Evolutionary conservation across 2,888 invertebrate species (phyloP).

Genomic region (Bellardia bayeri): DNA sequence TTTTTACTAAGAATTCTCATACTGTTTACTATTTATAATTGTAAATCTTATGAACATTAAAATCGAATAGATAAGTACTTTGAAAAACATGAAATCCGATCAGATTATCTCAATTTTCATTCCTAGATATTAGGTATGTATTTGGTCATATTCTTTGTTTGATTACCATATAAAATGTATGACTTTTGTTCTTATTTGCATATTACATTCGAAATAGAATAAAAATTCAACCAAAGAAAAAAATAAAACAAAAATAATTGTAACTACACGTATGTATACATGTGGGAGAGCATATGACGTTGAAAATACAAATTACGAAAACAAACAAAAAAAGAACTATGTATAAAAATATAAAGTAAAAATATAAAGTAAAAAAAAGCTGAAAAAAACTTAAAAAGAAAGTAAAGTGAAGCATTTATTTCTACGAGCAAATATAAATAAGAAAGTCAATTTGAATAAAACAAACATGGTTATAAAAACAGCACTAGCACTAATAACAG

Average conservation of each 20-base stretch:
- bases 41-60: too few relatives aligned
- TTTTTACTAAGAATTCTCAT: too few relatives aligned
- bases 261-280: not conserved
- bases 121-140: too few relatives aligned
- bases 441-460: conserved; percentile 33
- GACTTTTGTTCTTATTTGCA: not conserved
- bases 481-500: not conserved
- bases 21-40: too few relatives aligned
- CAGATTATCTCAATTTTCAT: too few relatives aligned
- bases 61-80: too few relatives aligned
- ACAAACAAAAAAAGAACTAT: not conserved
- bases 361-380: conserved; percentile 6
- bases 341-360: not conserved
- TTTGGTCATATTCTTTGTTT: not conserved
- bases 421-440: not conserved
- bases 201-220: not conserved
- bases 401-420: conserved; percentile 13
- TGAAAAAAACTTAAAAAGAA: not conserved
- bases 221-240: not conserved
- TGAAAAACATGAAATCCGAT: too few relatives aligned
- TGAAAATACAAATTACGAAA: not conserved
- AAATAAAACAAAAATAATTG: not conserved
- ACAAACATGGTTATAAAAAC: conserved; percentile 18
- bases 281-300: conserved; percentile 33
- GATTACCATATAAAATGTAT: not conserved